Conservation (phyloP, 2,888 invertebrate species). For the Thumatha senex region DNA sequence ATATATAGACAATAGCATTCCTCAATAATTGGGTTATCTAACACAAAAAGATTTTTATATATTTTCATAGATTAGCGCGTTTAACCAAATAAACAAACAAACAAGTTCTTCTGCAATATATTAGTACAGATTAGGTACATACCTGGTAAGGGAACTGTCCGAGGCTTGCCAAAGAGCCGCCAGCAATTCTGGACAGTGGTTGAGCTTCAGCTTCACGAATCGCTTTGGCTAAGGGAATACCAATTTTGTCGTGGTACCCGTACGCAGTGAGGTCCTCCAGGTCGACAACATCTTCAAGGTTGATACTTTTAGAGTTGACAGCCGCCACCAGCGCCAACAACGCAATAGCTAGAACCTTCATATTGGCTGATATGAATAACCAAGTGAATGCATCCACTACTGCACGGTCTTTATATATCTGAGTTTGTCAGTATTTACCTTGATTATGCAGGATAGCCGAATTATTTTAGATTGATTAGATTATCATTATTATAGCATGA, state of each 20-base stretch:
- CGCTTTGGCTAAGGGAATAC: slow-evolving; percentile 30
- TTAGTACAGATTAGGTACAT: neutral
- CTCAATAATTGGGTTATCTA: too few relatives aligned
- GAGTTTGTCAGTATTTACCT: neutral
- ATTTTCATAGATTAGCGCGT: too few relatives aligned
- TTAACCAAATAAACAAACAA: too few relatives aligned
- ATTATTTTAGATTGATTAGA: neutral
- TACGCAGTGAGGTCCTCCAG: slow-evolving; percentile 29
- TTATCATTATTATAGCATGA: too few relatives aligned
- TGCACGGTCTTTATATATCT: neutral
- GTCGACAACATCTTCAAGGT: slow-evolving; percentile 17
- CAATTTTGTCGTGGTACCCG: slow-evolving; percentile 31
- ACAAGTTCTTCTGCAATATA: too few relatives aligned
- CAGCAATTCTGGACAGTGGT: slow-evolving; percentile 31
- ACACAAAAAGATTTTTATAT: too few relatives aligned
- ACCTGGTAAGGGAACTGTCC: slow-evolving; percentile 43
- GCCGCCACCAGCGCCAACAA: slow-evolving; percentile 26
- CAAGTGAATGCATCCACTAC: neutral
- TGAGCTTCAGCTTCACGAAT: slow-evolving; percentile 24
- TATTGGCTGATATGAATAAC: neutral
- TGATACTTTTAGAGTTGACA: slow-evolving; percentile 17
- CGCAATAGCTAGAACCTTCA: slow-evolving; percentile 10
- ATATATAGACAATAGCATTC: too few relatives aligned
- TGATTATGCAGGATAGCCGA: too few relatives aligned
- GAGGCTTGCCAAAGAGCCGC: slow-evolving; percentile 22